Conservation (phyloP, 2,888 invertebrate genomes). For the Pandemis heparana region DNA sequence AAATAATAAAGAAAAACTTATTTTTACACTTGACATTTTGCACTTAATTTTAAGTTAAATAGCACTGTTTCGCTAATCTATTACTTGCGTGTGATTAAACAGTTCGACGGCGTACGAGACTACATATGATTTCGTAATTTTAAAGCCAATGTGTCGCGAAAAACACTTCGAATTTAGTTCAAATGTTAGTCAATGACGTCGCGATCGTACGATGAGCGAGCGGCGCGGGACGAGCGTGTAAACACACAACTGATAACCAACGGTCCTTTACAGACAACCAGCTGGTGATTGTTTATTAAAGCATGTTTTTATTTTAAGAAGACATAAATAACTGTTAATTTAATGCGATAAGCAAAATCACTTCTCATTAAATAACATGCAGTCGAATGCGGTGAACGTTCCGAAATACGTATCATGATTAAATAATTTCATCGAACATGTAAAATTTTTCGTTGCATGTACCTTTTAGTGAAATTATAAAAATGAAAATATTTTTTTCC, state of each 20-base stretch:
- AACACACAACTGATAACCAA: slow-evolving; percentile 47
- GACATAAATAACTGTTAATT: slow-evolving; percentile 17
- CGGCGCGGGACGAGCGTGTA: slow-evolving; percentile 12
- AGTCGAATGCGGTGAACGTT: not conserved
- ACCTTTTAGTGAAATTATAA: too few relatives aligned
- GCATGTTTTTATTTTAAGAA: slow-evolving; percentile 45
- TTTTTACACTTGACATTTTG: slow-evolving; percentile 62
- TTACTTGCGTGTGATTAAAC: slow-evolving; percentile 20
- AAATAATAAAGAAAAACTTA: slow-evolving; percentile 60
- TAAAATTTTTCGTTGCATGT: not conserved
- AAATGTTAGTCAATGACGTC: slow-evolving; percentile 41
- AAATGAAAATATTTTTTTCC: not conserved
- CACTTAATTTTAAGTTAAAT: slow-evolving; percentile 13
- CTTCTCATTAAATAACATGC: slow-evolving; percentile 3
- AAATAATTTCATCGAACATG: not conserved
- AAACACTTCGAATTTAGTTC: slow-evolving; percentile 33
- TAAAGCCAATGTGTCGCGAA: slow-evolving; percentile 25
- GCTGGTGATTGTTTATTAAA: slow-evolving; percentile 50
- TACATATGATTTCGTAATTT: slow-evolving; percentile 40
- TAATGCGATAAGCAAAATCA: slow-evolving; percentile 13
- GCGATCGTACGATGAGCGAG: slow-evolving; percentile 47
- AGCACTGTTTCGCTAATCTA: not conserved
- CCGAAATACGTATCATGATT: slow-evolving; percentile 3
- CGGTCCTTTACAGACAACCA: slow-evolving; percentile 52
- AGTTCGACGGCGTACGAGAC: slow-evolving; percentile 23